Conservation (phyloP, 1,140 invertebrate species). For the Epicauta chinensis region DNA sequence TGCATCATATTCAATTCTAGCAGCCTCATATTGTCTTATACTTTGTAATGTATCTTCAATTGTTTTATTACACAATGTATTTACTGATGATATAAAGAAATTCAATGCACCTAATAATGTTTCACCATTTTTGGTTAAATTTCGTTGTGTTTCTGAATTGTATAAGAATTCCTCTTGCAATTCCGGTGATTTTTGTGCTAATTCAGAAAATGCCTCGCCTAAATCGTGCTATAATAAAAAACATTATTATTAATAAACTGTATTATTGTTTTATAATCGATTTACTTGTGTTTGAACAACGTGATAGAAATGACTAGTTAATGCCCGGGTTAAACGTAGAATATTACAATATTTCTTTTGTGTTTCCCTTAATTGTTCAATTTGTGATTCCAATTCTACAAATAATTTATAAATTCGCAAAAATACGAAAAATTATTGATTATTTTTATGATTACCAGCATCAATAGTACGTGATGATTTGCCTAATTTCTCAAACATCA, state of each 20-base stretch:
- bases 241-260: conserved; percentile 2
- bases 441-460: conserved; percentile 54
- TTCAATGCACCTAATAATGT: conserved; percentile 84
- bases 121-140: conserved; percentile 91
- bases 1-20: conserved; percentile 94
- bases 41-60: conserved; percentile 95
- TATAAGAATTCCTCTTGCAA: conserved; percentile 92
- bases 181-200: conserved; percentile 91
- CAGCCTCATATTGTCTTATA: conserved; percentile 86
- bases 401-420: conserved; percentile 1
- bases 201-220: conserved; percentile 88
- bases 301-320: conserved; percentile 82
- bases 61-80: conserved; percentile 93
- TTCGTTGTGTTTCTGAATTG: conserved; percentile 92
- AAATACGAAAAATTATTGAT: background rate
- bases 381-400: conserved; percentile 84
- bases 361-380: conserved; percentile 87
- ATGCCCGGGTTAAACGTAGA: conserved; percentile 72
- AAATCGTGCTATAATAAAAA: conserved; percentile 57
- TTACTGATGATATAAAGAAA: conserved; percentile 93
- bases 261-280: conserved; percentile 7
- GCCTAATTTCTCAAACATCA: conserved; percentile 91
- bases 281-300: conserved; percentile 76
- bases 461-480: conserved; percentile 89
- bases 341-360: conserved; percentile 89